A percentile compares a stretch with the other conserved stretches of the same genome.
phyloP scores from a whole-genome alignment of 2,113 vertebrate genomes.

The Spheniscus mendiculus region DNA sequence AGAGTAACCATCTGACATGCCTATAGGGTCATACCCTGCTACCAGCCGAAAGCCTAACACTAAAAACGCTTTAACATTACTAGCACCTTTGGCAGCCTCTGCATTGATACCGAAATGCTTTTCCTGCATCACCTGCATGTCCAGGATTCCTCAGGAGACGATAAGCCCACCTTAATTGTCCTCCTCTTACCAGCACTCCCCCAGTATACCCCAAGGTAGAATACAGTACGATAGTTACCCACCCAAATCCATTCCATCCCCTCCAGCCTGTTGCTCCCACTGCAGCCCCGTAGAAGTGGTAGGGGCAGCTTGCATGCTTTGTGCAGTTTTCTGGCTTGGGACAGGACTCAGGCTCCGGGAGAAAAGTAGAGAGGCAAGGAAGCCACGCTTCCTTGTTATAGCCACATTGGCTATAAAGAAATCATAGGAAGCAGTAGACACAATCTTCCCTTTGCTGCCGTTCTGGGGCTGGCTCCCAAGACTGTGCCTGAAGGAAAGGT shows the following conservation, averaged over 20 bases:
- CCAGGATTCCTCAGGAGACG: neutral
- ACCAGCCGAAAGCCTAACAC: neutral
- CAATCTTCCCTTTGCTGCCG: neutral
- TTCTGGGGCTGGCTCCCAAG: neutral
- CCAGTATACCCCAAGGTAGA: neutral
- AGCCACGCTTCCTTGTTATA: neutral
- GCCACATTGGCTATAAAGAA: neutral
- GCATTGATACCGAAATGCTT: neutral
- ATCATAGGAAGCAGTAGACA: neutral
- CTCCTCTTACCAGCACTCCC: neutral
- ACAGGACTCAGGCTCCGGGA: neutral
- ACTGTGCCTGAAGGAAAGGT: neutral
- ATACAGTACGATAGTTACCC: neutral
- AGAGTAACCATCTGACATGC: neutral
- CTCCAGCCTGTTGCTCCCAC: neutral
- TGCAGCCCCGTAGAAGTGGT: accelerated
- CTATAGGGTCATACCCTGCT: neutral
- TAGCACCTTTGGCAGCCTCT: neutral
- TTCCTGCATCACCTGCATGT: neutral
- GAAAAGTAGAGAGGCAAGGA: neutral
- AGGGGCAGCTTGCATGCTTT: neutral
- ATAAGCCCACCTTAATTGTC: neutral
- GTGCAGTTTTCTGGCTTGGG: too few relatives aligned
- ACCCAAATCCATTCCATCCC: neutral
- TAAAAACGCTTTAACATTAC: neutral